Evolutionary conservation across 1,140 invertebrate species (phyloP), one percentile per base, ranked within the genome.

Genomic region (Sarcophaga bullata): DNA sequence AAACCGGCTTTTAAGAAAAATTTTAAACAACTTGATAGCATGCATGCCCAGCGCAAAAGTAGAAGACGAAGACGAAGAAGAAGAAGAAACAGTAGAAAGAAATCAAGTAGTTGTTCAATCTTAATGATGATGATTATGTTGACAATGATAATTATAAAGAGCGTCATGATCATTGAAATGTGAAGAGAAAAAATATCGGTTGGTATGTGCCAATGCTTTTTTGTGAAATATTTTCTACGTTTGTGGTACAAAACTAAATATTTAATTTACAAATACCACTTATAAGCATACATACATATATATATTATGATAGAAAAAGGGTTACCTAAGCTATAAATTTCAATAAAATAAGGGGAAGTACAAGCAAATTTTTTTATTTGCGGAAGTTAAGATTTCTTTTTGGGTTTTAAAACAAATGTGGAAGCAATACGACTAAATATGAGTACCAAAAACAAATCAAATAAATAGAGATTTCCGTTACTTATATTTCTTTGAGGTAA

Each of bases 91-190:
- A 37, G 25, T 37, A 37, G 25, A 37, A 37, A 37, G 25, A 25
- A 68, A 9, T 17, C 6, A 7, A 68, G 62, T 68, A 68, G 62
- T 68, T 37, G n/a, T n/a, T 9, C 7, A 19, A 68, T n/a, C 62
- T 68, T 68, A 68, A 68, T 68, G 62, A 68, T 68, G n/a, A 68
- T 68, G 62, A 68, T 68, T 68, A 68, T n/a, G 62, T 10, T 68
- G 15, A 58, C 54, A n/a, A 37, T 37, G 25, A 37, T 37, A 37
- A 37, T 37, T 37, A 37, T 37, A 2, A 37, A 37, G 25, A 37
- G 25, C 62, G 6, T 68, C 62, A 68, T 68, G 62, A 68, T 68
- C 6, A 68, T n/a, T 25, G 10, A n/a, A 68, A 68, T n/a, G 11
- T 13, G n/a, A 68, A 68, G 19, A 62, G 11, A 62, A 62, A 9